These are phyloP conservation scores for Volucella zonaria DNA, from an alignment of 2,888 invertebrate species.

Conservation along the genomic window DNA sequence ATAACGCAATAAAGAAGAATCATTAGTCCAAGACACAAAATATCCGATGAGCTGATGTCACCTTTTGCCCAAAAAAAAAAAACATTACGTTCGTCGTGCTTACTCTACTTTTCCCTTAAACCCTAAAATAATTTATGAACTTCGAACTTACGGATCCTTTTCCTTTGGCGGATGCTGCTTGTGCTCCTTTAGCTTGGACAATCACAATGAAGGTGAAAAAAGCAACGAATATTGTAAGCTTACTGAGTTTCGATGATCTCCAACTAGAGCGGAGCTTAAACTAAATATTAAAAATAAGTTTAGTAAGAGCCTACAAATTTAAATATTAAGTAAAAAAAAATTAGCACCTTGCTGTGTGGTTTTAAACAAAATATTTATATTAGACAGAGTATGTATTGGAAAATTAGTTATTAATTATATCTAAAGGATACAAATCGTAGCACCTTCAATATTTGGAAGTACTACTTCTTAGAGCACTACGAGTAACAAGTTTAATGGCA, in stretches of 20 bases:
- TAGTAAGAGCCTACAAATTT: background rate
- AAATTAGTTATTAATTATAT: no score
- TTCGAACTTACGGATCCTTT: constrained; percentile 52
- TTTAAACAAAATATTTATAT: no score
- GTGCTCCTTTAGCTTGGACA: constrained; percentile 45
- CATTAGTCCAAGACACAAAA: background rate
- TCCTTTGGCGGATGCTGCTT: constrained; percentile 56
- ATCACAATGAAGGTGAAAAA: constrained; percentile 49
- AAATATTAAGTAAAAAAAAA: no score
- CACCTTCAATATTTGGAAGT: no score
- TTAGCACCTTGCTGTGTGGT: no score
- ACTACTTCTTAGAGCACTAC: no score
- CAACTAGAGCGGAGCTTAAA: constrained; percentile 24
- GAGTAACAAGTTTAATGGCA: no score
- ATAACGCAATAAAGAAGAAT: background rate
- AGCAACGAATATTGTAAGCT: constrained; percentile 53
- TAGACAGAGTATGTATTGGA: no score
- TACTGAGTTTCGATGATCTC: constrained; percentile 39
- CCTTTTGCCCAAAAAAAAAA: no score
- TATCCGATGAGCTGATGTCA: no score
- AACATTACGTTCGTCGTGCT: no score
- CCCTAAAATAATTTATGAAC: background rate
- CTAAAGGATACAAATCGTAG: no score
- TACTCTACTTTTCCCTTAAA: background rate
- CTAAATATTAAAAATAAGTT: constrained; percentile 32